Percentiles rank a stretch among this genome's conserved stretches.
phyloP scores from a whole-genome alignment of 2,113 vertebrate species.

The Pollachius pollachius region DNA sequence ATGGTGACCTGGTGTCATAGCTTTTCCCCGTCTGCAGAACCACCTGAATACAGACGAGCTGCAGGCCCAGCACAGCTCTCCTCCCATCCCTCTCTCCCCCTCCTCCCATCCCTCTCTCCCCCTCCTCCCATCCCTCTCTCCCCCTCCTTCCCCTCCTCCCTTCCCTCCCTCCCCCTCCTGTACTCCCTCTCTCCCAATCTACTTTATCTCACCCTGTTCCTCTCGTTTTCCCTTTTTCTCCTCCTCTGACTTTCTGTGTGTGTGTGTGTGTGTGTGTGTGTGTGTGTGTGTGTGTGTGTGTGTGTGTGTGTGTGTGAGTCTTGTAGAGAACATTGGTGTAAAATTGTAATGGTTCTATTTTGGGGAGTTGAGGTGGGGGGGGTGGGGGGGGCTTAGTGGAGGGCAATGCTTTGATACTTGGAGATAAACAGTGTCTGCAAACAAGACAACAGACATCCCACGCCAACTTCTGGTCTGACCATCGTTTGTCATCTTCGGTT shows the following conservation, averaged over 20 bases:
- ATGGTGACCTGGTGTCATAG: constrained; percentile 60
- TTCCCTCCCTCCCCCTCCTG: background rate
- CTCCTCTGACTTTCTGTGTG: background rate
- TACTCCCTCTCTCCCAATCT: background rate
- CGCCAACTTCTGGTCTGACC: background rate
- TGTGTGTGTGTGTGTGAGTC: too few species aligned
- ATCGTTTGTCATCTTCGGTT: constrained; percentile 57
- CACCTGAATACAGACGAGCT: constrained; percentile 53
- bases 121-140: background rate
- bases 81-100: constrained; percentile 1
- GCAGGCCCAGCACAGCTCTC: constrained; percentile 1
- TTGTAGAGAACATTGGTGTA: too few species aligned
- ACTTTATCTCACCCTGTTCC: background rate
- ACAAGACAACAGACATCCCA: too few species aligned
- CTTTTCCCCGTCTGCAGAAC: constrained; percentile 29
- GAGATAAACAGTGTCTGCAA: background rate
- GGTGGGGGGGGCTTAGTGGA: too few species aligned
- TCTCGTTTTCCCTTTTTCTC: background rate
- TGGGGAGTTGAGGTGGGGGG: too few species aligned
- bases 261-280: too few species aligned
- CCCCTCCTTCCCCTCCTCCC: background rate
- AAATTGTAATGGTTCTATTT: too few species aligned
- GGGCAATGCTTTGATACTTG: too few species aligned
- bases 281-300: too few species aligned
- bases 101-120: background rate